Base-by-base conservation (phyloP, 2,888 invertebrate species). In the Eupithecia subumbrata region DNA sequence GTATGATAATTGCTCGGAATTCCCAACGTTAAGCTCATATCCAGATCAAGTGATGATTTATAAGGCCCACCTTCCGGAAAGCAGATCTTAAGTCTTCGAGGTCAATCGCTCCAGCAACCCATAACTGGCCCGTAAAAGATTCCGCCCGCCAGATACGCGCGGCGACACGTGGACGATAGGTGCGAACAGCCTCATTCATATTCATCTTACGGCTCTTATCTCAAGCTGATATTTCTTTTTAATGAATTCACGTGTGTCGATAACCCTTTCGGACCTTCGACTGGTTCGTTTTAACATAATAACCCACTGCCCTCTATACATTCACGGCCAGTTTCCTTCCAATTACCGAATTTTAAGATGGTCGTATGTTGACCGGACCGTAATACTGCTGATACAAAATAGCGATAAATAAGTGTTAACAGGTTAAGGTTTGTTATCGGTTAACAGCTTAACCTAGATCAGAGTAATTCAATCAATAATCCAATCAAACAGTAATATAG, bases 1-100 rank as follows among this genome's bases (percentile, higher is more conserved):
- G 8, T 89, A 90, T 89, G 89, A 84, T 88, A 90, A 92, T 91
- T 79, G 83, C 79, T 85, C 84, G 84, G 84, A 88, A 89, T 89
- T 88, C 87, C 86, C 87, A 84, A 76, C 68, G 60, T 82, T 83
- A 78, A 80, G 81, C 81, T 77, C 83, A 80, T 85, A 85, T 86
- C 82, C 80, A 82, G 84, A 88, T 84, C 83, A 81, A 82, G 79
- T 81, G 77, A 83, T 87, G 87, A 87, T 89, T 86, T 87, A 91
- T 91, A 84, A 30, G 88, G 87, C 85, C 75, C 75, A 76, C 75
- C 77, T 79, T 83, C 87, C 89, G 90, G 90, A 91, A 91, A 88
- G 76, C 83, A 87, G 84, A 84, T 84, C 79, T 80, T 75, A 79
- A 81, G 60, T 25, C 79, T 84, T 84, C 87, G 87, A 88, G 88